Evolutionary conservation across 2,888 invertebrate species (phyloP), one percentile per base, ranked within the genome.

Genomic region (Acrobasis consociella): DNA sequence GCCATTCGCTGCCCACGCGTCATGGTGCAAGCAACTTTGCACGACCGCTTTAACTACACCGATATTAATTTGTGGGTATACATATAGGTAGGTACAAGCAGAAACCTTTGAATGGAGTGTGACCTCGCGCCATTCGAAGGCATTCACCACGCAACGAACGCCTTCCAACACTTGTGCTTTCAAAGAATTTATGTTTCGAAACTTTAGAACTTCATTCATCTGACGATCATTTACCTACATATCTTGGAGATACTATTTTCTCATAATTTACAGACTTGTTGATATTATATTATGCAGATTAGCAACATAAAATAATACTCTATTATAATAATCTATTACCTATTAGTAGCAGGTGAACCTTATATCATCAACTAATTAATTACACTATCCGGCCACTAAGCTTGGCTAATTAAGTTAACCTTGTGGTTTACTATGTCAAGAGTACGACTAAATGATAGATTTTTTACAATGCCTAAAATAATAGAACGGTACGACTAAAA

Each of bases 1-100:
- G 66, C 68, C 69, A 71, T 82, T 74, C 67, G 66, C 69, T 69
- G 70, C 82, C 82, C 81, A 85, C 84, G 79, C 75, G 75, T 68
- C 69, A 63, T 69, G 74, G 72, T 78, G 78, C 80, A 78, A 70
- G 71, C 74, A 73, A 74, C 69, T 66, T 70, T 75, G 69, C 69
- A 71, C 67, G 69, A 67, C 67, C 58, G 50, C 58, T 63, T 62
- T 22, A n/a, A n/a, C n/a, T n/a, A 46, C 46, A 56, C 46, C 56
- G 56, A 64, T 62, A 50, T 60, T 58, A 60, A 58, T 31, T 64
- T 62, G 63, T 17, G 39, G 52, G 56, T 49, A 60, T 62, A 53
- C 58, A 63, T 2, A 22, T 22, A 22, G 22, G 22, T 63, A 55
- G 22, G 22, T 63, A 55, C 46, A 39, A 9, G 38, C 51, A 58